These are phyloP conservation scores for Caradrina clavipalpis DNA, from an alignment of 2,888 invertebrate species.

Conservation along the genomic window DNA sequence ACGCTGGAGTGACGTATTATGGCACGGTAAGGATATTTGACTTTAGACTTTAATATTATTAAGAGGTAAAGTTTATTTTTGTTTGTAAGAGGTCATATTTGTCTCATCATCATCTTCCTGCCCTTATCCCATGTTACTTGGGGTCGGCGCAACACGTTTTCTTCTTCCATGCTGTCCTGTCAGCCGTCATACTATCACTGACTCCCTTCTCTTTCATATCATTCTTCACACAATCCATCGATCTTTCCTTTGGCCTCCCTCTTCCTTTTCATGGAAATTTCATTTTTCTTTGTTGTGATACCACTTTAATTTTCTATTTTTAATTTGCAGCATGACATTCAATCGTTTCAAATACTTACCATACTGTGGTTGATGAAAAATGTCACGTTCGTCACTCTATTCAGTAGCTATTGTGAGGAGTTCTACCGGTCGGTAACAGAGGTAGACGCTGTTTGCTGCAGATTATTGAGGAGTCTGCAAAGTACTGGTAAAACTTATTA, in stretches of 20 bases:
- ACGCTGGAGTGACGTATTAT: neutral
- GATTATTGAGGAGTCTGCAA: conserved; percentile 15
- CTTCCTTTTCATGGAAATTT: too few relatives aligned
- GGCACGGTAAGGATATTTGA: conserved; percentile 11
- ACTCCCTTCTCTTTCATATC: too few relatives aligned
- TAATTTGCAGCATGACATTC: conserved; percentile 7
- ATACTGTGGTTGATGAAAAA: conserved; percentile 6
- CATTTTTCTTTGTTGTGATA: too few relatives aligned
- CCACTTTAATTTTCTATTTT: neutral
- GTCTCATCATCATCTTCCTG: too few relatives aligned
- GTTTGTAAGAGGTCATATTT: too few relatives aligned
- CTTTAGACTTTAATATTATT: neutral
- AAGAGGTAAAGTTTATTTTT: too few relatives aligned
- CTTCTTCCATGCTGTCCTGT: too few relatives aligned
- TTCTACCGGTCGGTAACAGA: conserved; percentile 29
- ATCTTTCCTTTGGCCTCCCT: too few relatives aligned
- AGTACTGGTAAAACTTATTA: conserved; percentile 19
- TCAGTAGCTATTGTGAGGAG: conserved; percentile 24
- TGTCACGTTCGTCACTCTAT: neutral
- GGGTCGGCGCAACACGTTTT: too few relatives aligned
- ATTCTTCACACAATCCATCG: too few relatives aligned
- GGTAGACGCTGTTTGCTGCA: conserved; percentile 30
- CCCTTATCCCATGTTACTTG: too few relatives aligned
- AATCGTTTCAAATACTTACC: neutral
- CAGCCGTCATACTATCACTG: too few relatives aligned